Conservation (phyloP, 2,113 vertebrate genomes). For the Gila orcuttii region DNA sequence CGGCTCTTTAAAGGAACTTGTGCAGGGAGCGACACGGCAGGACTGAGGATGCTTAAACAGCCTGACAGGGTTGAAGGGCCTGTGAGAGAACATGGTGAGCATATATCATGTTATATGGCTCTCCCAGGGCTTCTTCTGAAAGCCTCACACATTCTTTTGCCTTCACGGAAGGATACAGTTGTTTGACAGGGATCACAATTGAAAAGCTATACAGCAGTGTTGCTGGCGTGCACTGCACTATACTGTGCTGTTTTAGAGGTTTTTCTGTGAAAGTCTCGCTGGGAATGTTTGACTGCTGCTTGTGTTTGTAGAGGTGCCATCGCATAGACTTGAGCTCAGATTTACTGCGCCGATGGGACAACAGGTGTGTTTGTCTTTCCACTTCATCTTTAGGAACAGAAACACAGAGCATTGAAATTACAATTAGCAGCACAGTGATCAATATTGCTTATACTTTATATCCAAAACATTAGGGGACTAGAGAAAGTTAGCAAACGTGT, state of each 20-base stretch:
- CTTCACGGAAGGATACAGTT: slow-evolving; percentile 29
- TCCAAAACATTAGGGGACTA: neutral
- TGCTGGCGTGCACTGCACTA: neutral
- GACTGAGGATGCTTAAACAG: neutral
- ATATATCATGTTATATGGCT: slow-evolving; percentile 37
- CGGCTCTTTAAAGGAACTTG: slow-evolving; percentile 19
- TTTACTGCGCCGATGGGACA: slow-evolving; percentile 1
- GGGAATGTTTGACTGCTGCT: slow-evolving; percentile 13
- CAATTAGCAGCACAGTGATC: neutral
- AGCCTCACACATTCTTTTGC: slow-evolving; percentile 1
- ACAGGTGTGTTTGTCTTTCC: slow-evolving; percentile 32
- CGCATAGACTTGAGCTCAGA: neutral
- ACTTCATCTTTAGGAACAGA: slow-evolving; percentile 4
- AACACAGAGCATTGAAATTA: neutral
- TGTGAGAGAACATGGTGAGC: neutral
- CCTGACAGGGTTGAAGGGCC: slow-evolving; percentile 32
- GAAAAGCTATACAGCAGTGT: slow-evolving; percentile 11
- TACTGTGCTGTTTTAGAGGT: slow-evolving; percentile 1
- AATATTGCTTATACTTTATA: neutral
- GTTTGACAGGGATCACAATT: slow-evolving; percentile 49
- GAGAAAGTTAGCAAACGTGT: neutral
- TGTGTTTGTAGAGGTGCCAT: slow-evolving; percentile 21
- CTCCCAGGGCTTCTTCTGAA: neutral
- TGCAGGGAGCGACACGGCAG: neutral
- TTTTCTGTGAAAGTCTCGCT: neutral